Percentiles rank a stretch among this genome's conserved stretches.
Conservation (phyloP, 2,797 vertebrate genomes). For the Catostomus latipinnis region DNA sequence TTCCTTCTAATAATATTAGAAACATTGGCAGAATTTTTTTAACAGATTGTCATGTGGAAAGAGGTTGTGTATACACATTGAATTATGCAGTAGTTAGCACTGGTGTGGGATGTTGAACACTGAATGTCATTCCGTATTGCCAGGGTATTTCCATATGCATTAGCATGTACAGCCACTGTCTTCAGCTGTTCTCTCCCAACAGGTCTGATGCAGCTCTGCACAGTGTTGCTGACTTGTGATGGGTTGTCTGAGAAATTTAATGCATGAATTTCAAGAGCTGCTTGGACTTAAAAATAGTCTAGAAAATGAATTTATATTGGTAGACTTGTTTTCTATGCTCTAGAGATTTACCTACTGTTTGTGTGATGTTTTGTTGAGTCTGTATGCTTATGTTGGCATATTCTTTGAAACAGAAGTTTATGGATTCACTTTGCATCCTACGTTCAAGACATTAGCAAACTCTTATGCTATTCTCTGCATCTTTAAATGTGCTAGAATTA, state of each 20-base stretch:
- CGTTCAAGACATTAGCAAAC: background rate
- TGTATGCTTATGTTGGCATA: background rate
- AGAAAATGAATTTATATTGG: background rate
- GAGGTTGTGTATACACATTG: conserved; percentile 3
- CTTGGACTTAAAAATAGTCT: background rate
- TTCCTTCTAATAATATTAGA: background rate
- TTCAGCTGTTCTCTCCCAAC: background rate
- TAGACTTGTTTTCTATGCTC: background rate
- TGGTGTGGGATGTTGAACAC: conserved; percentile 17
- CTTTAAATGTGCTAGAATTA: conserved; percentile 33
- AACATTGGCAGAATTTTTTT: background rate
- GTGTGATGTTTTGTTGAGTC: background rate
- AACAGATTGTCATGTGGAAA: conserved; percentile 14
- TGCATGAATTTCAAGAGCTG: background rate
- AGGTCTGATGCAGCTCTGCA: conserved; percentile 4
- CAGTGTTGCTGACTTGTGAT: background rate
- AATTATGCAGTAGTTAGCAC: conserved; percentile 15
- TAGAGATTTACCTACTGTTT: background rate
- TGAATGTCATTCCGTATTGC: conserved; percentile 1
- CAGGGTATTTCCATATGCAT: conserved; percentile 16
- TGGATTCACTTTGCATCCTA: conserved; percentile 17
- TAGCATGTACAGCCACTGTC: background rate
- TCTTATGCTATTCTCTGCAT: conserved; percentile 38
- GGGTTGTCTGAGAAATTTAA: background rate
- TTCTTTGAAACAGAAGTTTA: conserved; percentile 13